Percentiles rank a stretch among this genome's conserved stretches.
These are phyloP conservation scores for Carabus problematicus DNA, from an alignment of 2,888 invertebrate species.

Conservation along the genomic window DNA sequence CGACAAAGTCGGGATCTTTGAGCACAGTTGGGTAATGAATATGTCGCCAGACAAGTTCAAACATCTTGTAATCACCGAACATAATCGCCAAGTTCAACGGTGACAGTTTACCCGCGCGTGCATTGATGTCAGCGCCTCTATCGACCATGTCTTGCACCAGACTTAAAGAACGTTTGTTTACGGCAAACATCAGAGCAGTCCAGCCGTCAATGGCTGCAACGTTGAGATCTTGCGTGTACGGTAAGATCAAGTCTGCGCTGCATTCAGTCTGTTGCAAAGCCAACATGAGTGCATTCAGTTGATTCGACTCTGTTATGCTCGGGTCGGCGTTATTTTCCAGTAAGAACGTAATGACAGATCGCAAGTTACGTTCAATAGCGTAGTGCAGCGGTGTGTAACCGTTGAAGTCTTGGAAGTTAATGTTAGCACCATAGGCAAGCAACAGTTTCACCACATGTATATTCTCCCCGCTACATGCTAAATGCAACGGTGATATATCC, in stretches of 20 bases:
- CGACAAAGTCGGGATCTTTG: neutral
- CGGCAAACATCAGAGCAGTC: slow-evolving; percentile 17
- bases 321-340: slow-evolving; percentile 20
- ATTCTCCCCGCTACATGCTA: slow-evolving; percentile 9
- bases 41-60: slow-evolving; percentile 17
- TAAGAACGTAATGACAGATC: slow-evolving; percentile 1
- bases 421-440: slow-evolving; percentile 3
- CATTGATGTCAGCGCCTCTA: slow-evolving; percentile 3
- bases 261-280: neutral
- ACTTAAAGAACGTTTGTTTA: neutral
- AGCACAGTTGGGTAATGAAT: neutral
- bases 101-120: neutral
- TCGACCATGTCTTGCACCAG: slow-evolving; percentile 12
- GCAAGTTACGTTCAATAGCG: slow-evolving; percentile 10
- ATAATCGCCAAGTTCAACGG: neutral
- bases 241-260: slow-evolving; percentile 13
- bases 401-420: slow-evolving; percentile 24
- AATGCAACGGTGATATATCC: slow-evolving; percentile 17
- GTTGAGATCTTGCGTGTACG: slow-evolving; percentile 14
- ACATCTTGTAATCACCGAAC: slow-evolving; percentile 7
- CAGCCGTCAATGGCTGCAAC: neutral
- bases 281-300: slow-evolving; percentile 25
- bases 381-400: slow-evolving; percentile 21
- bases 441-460: slow-evolving; percentile 12
- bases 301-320: slow-evolving; percentile 1